Evolutionary conservation across 2,888 invertebrate species (phyloP).

Genomic region (Nemotelus pantherinus): DNA sequence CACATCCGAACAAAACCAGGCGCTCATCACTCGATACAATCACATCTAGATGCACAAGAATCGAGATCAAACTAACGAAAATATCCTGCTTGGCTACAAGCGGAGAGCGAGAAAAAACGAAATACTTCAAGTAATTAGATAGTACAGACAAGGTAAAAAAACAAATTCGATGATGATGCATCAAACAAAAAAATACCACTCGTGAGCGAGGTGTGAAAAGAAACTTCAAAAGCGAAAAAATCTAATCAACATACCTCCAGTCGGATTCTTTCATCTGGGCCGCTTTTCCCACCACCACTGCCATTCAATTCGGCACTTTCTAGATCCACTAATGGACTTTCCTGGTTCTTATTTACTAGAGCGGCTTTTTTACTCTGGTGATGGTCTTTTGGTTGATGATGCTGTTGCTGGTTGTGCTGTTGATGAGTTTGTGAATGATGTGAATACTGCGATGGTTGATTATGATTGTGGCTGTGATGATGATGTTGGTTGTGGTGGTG

Average conservation of each 20-base stretch:
- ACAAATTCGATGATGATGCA: background rate
- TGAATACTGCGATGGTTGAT: constrained; percentile 24
- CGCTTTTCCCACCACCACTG: constrained; percentile 18
- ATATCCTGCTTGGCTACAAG: background rate
- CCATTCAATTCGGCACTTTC: constrained; percentile 34
- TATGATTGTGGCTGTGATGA: constrained; percentile 26
- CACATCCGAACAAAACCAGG: too few relatives aligned
- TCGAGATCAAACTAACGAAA: constrained; percentile 10
- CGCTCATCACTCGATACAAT: too few relatives aligned
- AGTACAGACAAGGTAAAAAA: background rate
- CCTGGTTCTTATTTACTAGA: constrained; percentile 37
- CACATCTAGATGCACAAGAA: background rate
- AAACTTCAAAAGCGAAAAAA: constrained; percentile 23
- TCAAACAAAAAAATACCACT: background rate
- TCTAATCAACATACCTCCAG: constrained; percentile 38
- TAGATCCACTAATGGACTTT: constrained; percentile 39
- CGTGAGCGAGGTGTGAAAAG: constrained; percentile 22
- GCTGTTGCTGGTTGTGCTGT: constrained; percentile 52
- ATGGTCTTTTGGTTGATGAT: constrained; percentile 53
- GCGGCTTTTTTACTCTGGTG: constrained; percentile 50
- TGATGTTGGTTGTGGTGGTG: constrained; percentile 50
- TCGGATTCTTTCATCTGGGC: constrained; percentile 38
- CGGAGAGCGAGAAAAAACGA: too few relatives aligned
- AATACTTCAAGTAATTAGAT: too few relatives aligned
- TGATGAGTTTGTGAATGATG: constrained; percentile 45